phyloP scores from a whole-genome alignment of 2,113 vertebrate species.

The Mastomys natalensis region DNA sequence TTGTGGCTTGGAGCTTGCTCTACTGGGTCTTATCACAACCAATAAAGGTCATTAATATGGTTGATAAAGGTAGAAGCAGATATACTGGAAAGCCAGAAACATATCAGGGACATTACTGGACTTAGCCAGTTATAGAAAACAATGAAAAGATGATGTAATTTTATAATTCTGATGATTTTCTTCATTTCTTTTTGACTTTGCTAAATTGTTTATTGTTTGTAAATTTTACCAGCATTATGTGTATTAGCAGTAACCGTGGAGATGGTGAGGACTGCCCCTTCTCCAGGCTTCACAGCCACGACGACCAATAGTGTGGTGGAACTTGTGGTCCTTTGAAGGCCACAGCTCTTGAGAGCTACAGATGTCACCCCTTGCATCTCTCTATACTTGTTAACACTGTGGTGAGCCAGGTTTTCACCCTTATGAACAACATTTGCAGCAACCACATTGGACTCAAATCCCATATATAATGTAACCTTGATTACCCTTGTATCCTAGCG shows the following conservation, averaged over 20 bases:
- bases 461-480: too few relatives aligned
- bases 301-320: background rate
- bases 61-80: background rate
- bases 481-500: background rate
- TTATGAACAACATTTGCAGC: background rate
- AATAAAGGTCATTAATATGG: background rate
- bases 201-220: background rate
- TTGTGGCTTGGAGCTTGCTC: background rate
- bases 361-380: background rate
- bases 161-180: background rate
- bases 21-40: background rate
- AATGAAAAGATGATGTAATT: conserved; percentile 12
- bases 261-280: background rate
- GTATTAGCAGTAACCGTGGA: background rate
- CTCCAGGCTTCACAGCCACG: background rate
- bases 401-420: background rate
- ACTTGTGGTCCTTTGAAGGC: background rate
- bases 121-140: background rate
- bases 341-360: background rate
- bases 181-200: background rate
- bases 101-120: background rate
- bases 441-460: too few relatives aligned
- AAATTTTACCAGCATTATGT: background rate
- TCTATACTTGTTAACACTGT: background rate
- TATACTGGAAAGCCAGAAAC: conserved; percentile 23